Conservation (phyloP, 2,888 invertebrate genomes). For the Drosophila kokeensis region DNA sequence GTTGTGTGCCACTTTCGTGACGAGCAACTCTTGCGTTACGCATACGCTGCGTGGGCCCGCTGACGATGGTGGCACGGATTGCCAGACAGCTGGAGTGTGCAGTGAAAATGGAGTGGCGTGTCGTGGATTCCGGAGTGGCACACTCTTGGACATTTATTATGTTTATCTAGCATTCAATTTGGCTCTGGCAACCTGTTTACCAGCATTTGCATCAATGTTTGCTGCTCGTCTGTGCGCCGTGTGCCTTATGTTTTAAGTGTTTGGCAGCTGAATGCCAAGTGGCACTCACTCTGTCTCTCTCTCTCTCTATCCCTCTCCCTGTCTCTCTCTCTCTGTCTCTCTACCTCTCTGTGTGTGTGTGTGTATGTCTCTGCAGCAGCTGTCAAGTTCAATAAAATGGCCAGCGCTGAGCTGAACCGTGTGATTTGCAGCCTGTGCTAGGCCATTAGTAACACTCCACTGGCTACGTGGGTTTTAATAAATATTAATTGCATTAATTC, state of each 20-base stretch:
- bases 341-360: not conserved
- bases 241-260: slow-evolving; percentile 70
- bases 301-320: slow-evolving; percentile 13
- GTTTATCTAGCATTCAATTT: slow-evolving; percentile 68
- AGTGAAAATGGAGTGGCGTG: slow-evolving; percentile 2
- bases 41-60: slow-evolving; percentile 66
- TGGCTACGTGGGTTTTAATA: slow-evolving; percentile 52
- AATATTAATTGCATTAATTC: slow-evolving; percentile 66
- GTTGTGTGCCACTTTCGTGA: slow-evolving; percentile 66
- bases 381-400: slow-evolving; percentile 65
- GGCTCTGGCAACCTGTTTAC: slow-evolving; percentile 60
- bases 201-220: slow-evolving; percentile 55
- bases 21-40: slow-evolving; percentile 67
- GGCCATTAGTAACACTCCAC: slow-evolving; percentile 61
- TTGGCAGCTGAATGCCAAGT: slow-evolving; percentile 68
- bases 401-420: slow-evolving; percentile 14
- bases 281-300: not conserved
- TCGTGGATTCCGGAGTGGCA: slow-evolving; percentile 18
- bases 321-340: slow-evolving; percentile 14
- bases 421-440: slow-evolving; percentile 38
- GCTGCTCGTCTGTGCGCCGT: slow-evolving; percentile 26
- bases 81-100: slow-evolving; percentile 27
- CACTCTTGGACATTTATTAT: slow-evolving; percentile 62
- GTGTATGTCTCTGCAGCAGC: slow-evolving; percentile 37
- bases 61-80: slow-evolving; percentile 47